Evolutionary conservation across 2,888 invertebrate species (phyloP).

Genomic region (Rhagonycha lutea): DNA sequence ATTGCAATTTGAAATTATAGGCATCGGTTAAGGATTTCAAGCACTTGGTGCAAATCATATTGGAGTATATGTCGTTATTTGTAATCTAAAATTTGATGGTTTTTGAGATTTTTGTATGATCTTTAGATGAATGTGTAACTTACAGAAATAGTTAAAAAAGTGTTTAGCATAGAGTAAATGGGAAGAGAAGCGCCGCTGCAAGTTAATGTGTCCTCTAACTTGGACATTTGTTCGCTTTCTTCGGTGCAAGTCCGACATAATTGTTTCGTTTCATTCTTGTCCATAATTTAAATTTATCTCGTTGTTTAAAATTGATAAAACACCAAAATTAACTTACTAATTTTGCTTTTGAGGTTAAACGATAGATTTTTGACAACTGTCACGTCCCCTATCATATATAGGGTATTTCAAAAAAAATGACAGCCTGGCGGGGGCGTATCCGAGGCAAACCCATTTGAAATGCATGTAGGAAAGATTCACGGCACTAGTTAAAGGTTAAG

Average conservation of each 20-base stretch:
- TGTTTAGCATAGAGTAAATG: slow-evolving; percentile 21
- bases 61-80: slow-evolving; percentile 15
- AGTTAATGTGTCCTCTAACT: slow-evolving; percentile 16
- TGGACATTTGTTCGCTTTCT: slow-evolving; percentile 7
- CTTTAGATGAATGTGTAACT: not conserved
- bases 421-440: too few species aligned
- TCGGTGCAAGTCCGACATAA: slow-evolving; percentile 30
- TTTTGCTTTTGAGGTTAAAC: not conserved
- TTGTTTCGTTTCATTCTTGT: slow-evolving; percentile 3
- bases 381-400: not conserved
- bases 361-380: not conserved
- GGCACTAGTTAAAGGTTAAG: too few species aligned
- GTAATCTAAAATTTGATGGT: slow-evolving; percentile 13
- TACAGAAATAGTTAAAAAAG: slow-evolving; percentile 22
- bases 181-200: slow-evolving; percentile 11
- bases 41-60: slow-evolving; percentile 40
- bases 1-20: slow-evolving; percentile 43
- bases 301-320: not conserved
- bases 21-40: slow-evolving; percentile 36
- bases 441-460: too few species aligned
- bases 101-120: not conserved
- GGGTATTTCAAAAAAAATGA: not conserved
- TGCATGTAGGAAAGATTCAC: too few species aligned
- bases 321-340: not conserved
- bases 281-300: not conserved